Base-by-base conservation (phyloP, 2,113 vertebrate species). In the Vidua chalybeata region DNA sequence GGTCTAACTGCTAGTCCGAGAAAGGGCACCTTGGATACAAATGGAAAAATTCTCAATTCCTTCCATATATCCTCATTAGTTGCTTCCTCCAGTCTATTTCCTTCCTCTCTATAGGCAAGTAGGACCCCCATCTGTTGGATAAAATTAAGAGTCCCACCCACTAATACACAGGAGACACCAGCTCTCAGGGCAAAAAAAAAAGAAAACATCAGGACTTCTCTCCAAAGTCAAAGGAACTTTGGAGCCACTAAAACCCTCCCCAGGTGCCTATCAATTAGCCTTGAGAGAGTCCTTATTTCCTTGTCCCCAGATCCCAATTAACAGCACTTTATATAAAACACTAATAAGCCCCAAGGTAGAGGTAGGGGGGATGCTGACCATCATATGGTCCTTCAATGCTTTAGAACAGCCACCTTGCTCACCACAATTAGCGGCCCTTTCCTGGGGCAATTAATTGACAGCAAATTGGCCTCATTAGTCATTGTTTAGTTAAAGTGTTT, bases 291-390 rank as follows among this genome's bases (percentile, higher is more conserved):
- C 92, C 93, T 96, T 92, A 94, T 96, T 97, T 97, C 93, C 93
- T 90, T 62, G n/a, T 96, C 87, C 93, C 90, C 66, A 89, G 94
- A 66, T 97, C 84, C 94, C 96, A 96, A 97, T 97, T 97, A 97
- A 95, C 66, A 75, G 79, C 92, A 89, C 91, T 96, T 96, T 96
- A 82, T 90, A 94, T 83, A 20, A 75, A 86, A 93, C 8, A 43
- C 39, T 92, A 94, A 97, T 94, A 91, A 94, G 63, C 79, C 91
- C 45, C 88, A 95, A 88, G 86, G 95, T 88, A 88, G 73, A 80
- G 87, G 96, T 69, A 84, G 80, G 92, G 61, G 95, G 76, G 80
- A 59, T 3, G 37, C 73, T 97, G 96, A 87, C 95, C 95, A 94
- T 91, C 69, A 17, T 59, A 84, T 8, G 24, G 93, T 91, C 89